Conservation (phyloP, 2,113 vertebrate species). For the Xenopus tropicalis region DNA sequence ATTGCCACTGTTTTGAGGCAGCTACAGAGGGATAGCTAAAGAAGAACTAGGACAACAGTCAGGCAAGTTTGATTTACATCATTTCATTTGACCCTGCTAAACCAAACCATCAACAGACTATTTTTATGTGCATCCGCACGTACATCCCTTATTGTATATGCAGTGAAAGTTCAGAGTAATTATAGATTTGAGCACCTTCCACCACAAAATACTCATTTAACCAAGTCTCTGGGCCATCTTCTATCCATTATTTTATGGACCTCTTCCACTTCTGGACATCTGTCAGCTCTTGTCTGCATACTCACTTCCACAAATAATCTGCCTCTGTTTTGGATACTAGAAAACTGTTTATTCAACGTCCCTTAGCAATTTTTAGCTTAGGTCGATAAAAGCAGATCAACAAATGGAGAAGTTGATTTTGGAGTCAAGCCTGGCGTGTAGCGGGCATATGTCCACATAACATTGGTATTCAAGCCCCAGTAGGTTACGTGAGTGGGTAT, state of each 20-base stretch:
- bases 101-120: no score
- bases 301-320: slow-evolving; percentile 36
- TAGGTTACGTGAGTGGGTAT: slow-evolving; percentile 42
- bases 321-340: slow-evolving; percentile 42
- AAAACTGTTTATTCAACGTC: slow-evolving; percentile 32
- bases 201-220: background rate
- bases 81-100: no score
- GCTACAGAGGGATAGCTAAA: no score
- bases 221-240: background rate
- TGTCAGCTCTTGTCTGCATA: slow-evolving; percentile 5
- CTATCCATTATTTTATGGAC: slow-evolving; percentile 20
- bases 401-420: slow-evolving; percentile 53
- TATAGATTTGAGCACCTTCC: no score
- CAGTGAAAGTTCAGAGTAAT: no score
- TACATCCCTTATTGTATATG: no score
- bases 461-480: slow-evolving; percentile 46
- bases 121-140: no score
- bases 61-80: no score
- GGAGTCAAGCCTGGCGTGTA: slow-evolving; percentile 48
- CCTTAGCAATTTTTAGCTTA: slow-evolving; percentile 48
- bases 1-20: no score
- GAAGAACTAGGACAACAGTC: no score
- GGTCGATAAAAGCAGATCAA: slow-evolving; percentile 49
- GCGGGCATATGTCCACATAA: slow-evolving; percentile 48
- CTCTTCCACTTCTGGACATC: slow-evolving; percentile 11